These are phyloP conservation scores for Cheilosia vulpina DNA, from an alignment of 2,888 invertebrate species.

Conservation along the genomic window DNA sequence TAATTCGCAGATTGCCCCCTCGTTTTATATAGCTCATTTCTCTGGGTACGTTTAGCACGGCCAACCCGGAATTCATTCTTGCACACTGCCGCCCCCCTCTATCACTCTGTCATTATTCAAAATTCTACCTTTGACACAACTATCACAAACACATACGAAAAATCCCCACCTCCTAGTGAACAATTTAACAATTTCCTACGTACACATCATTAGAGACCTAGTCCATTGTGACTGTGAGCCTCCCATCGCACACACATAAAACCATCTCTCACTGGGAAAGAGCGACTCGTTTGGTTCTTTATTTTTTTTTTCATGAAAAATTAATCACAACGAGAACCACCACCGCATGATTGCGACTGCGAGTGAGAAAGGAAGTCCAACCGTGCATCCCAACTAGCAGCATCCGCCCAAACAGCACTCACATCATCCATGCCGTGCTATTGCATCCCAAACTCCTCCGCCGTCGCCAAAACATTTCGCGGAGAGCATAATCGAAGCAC, in stretches of 20 bases:
- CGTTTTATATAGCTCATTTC: too few relatives aligned
- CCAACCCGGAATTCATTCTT: too few relatives aligned
- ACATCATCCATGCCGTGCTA: conserved; percentile 40
- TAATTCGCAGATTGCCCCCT: too few relatives aligned
- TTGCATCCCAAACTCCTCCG: conserved; percentile 8
- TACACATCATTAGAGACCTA: conserved; percentile 7
- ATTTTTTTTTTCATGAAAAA: conserved; percentile 54
- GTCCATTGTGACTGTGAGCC: conserved; percentile 5
- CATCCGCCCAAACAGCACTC: conserved; percentile 68
- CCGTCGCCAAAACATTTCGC: conserved; percentile 40
- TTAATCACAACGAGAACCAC: conserved; percentile 56
- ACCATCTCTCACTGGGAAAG: conserved; percentile 23
- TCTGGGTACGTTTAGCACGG: too few relatives aligned
- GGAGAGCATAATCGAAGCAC: conserved; percentile 15
- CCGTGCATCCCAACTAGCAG: conserved; percentile 49
- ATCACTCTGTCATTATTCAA: background rate
- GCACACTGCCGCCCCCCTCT: too few relatives aligned
- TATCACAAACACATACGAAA: conserved; percentile 5
- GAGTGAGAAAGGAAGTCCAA: conserved; percentile 62
- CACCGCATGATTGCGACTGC: conserved; percentile 40
- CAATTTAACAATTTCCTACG: conserved; percentile 1
- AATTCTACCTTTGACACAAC: conserved; percentile 1
- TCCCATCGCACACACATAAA: conserved; percentile 23
- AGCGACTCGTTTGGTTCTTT: background rate
- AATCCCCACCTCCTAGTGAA: background rate